phyloP scores from a whole-genome alignment of 2,797 vertebrate genomes.

The Syngnathus acus region DNA sequence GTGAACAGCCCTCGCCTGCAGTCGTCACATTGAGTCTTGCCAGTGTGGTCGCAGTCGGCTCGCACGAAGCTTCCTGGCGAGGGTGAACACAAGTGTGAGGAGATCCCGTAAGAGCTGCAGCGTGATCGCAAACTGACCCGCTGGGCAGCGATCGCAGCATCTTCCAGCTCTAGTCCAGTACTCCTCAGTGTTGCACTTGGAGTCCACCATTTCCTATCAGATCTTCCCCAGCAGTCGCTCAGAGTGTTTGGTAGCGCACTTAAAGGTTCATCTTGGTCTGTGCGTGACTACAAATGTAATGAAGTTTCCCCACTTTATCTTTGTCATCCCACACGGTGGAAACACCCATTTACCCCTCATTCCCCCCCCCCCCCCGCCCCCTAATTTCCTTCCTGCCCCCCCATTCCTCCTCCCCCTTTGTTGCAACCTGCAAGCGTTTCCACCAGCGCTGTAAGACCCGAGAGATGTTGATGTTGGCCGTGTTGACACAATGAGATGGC shows the following conservation, averaged over 20 bases:
- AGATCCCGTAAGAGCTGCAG: neutral
- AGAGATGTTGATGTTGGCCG: neutral
- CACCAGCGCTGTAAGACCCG: neutral
- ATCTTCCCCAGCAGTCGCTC: neutral
- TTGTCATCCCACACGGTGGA: conserved; percentile 50
- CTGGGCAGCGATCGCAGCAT: conserved; percentile 45
- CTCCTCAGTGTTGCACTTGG: neutral
- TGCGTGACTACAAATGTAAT: neutral
- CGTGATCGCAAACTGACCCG: conserved; percentile 44
- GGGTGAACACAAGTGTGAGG: neutral
- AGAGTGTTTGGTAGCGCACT: no score
- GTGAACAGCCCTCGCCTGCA: conserved; percentile 20
- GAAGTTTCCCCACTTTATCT: conserved; percentile 22
- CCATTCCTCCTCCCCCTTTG: neutral
- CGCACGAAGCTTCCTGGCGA: conserved; percentile 33
- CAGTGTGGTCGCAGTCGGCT: neutral
- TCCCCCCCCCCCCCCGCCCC: conserved; percentile 26
- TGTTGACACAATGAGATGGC: conserved; percentile 22
- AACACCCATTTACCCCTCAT: conserved; percentile 31
- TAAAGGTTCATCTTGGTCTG: neutral
- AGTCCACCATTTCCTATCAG: conserved; percentile 2
- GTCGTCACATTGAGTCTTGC: neutral
- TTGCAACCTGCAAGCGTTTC: conserved; percentile 8
- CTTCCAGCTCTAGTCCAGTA: accelerated
- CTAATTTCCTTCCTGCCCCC: conserved; percentile 46